Base-by-base conservation (phyloP, 64 coral and sea anemone species). In the Catalaphyllia jardinei region DNA sequence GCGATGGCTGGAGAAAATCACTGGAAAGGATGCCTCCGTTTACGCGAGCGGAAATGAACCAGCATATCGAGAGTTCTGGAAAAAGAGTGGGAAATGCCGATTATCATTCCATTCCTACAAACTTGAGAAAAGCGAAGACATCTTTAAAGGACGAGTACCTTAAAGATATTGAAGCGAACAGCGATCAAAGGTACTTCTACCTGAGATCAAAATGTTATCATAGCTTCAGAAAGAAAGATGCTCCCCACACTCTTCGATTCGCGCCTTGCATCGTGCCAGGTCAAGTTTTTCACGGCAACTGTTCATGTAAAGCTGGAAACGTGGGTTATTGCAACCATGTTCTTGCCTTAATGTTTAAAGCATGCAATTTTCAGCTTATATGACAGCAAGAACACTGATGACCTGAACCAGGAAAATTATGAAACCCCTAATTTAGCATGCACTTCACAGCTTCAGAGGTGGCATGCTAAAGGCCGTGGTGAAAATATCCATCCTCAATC, bases 141-240 rank as follows among this genome's bases (percentile, higher is more conserved):
- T 88, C 76, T 42, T 74, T 88, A 12, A 28, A 38, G 54, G 71
- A 88, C 52, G 86, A 88, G 27, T 88, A 76, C 52, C n/a, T 88
- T 7, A 88, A 57, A n/a, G 59, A 88, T 24, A 74, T 88, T 16
- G 67, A 74, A 57, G 86, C 71, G 8, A 72, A 46, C 73, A 88
- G 86, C 31, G 86, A 88, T 65, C 25, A 88, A 31, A 54, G 72
- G 54, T 74, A 59, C 78, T 52, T 87, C 71, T 87, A 72, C 71
- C 57, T 87, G 31, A 54, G 74, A 62, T 74, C 63, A 24, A 24
- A 57, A 10, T 86, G 83, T 69, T 69, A 86, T 31, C 83, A 86
- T 67, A 86, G 83, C 65, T 86, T 67, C 65, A 71, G 31, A 24
- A 86, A 86, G 35, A 86, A 35, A 30, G 83, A 86, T 11, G 60